Evolutionary conservation across 2,113 vertebrate genomes (phyloP), one percentile per base, ranked within the genome.

Genomic region (Mobula birostris): DNA sequence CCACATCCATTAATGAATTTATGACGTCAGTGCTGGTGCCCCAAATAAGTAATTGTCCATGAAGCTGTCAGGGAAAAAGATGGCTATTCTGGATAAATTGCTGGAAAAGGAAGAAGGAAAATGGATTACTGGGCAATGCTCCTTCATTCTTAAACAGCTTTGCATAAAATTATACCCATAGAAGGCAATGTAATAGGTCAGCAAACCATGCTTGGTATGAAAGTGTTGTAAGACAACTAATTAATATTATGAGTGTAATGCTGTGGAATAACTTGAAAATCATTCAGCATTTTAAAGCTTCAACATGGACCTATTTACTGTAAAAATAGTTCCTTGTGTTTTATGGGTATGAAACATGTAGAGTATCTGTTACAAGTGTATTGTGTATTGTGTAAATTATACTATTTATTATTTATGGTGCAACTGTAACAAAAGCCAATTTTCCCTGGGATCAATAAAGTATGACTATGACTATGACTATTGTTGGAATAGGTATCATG

Each of bases 201-300:
- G 48, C n/a, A 74, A 68, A 93, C 74, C 91, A 74, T 74, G 48
- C 68, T 36, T 68, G 36, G 32, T 76, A 74, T 56, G 91, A 93
- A 88, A 93, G 91, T 74, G 70, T 29, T 70, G 70, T 92, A 92
- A 92, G 63, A 40, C 66, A 74, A 74, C 36, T 93, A 74, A 93
- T 93, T 93, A 93, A 93, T 48, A 74, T 93, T 93, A 48, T 48
- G 91, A 74, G 70, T 93, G 91, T 48, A 74, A 93, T 93, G 91
- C 91, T 74, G 91, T 93, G 91, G 36, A 93, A 48, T 27, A 93
- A 93, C 48, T 93, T 93, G 70, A 93, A 93, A 74, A 93, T 93
- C 91, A 72, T 93, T 74, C 68, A 93, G 40, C 68, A 93, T 74
- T 70, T 36, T 56, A 93, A 93, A 27, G 19, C 12, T 93, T 92